Percentiles rank a stretch among this genome's conserved stretches.
These are phyloP conservation scores for Pseudomyrmex sp. DNA, from an alignment of 1,140 invertebrate species.

Conservation along the genomic window DNA sequence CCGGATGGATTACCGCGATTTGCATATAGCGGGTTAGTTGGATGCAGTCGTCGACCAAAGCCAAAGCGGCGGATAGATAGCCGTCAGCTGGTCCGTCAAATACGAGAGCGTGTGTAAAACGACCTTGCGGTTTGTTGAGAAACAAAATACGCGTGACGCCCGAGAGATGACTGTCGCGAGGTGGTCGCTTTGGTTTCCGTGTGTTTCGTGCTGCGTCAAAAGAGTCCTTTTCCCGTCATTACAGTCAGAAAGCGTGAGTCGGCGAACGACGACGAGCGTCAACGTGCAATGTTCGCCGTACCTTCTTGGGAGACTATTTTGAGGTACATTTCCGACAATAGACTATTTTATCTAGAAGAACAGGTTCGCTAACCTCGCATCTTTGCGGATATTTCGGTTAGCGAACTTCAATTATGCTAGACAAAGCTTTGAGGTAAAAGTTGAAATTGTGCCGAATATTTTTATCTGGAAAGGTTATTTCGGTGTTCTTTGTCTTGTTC, in stretches of 20 bases:
- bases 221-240: background rate
- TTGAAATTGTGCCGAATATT: too few species aligned
- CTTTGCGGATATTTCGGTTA: too few species aligned
- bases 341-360: background rate
- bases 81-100: background rate
- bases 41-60: too few species aligned
- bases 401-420: too few species aligned
- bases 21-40: too few species aligned
- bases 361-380: too few species aligned
- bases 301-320: constrained; percentile 61
- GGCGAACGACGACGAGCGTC: background rate
- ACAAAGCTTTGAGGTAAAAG: too few species aligned
- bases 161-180: constrained; percentile 26
- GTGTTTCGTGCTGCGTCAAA: background rate
- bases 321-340: constrained; percentile 54
- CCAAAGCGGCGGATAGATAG: background rate
- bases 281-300: constrained; percentile 60
- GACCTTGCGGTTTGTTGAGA: constrained; percentile 44
- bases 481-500: too few species aligned
- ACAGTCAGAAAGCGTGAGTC: too few species aligned
- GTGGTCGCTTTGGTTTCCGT: background rate
- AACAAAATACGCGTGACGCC: constrained; percentile 60
- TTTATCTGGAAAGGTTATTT: too few species aligned
- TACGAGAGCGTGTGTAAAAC: constrained; percentile 31
- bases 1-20: too few species aligned